Base-by-base conservation (phyloP, 2,797 vertebrate genomes). In the Crocidura indochinensis region DNA sequence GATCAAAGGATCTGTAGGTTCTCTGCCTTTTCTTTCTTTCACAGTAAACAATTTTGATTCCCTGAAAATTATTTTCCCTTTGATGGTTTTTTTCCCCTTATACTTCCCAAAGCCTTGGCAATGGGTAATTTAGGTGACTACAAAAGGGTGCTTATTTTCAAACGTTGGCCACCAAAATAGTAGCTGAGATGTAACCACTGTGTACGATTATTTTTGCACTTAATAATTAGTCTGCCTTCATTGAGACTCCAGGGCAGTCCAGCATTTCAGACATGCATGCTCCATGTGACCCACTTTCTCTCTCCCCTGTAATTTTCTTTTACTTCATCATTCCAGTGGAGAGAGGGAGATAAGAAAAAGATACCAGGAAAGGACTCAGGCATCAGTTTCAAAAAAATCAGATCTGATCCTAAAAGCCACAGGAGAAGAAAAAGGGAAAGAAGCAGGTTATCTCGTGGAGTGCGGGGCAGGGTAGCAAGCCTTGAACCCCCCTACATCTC, bases 101-200 rank as follows among this genome's bases (percentile, higher is more conserved):
- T 89, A 31, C 92, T 92, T 91, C 82, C 92, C 89, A 77, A 49
- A 51, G 65, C 56, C 29, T 87, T 80, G 84, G 44, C 79, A 87
- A 76, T 77, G 47, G 29, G 47, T 87, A 87, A 93, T 75, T 93
- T 87, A 65, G 44, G 62, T 49, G 84, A 88, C 65, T 73, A 93
- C 2, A 0, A 84, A 87, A 84, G 72, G 87, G 81, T 79, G 79
- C 56, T 96, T 96, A 95, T 93, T 95, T 88, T 95, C 93, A 84
- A 95, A 94, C 83, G n/a, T 38, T 94, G 72, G 79, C 88, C 78
- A 77, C 87, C 87, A 96, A 97, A 97, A 97, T 77, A 96, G 93
- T 86, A 94, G 62, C 95, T 73, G 26, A 94, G 65, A 29, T 80
- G 0, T 74, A 93, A 90, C 84, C 82, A 29, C 88, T 22, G 10